A percentile compares a stretch with the other conserved stretches of the same genome.
phyloP scores from a whole-genome alignment of 2,113 vertebrate species.

The Podiceps cristatus region DNA sequence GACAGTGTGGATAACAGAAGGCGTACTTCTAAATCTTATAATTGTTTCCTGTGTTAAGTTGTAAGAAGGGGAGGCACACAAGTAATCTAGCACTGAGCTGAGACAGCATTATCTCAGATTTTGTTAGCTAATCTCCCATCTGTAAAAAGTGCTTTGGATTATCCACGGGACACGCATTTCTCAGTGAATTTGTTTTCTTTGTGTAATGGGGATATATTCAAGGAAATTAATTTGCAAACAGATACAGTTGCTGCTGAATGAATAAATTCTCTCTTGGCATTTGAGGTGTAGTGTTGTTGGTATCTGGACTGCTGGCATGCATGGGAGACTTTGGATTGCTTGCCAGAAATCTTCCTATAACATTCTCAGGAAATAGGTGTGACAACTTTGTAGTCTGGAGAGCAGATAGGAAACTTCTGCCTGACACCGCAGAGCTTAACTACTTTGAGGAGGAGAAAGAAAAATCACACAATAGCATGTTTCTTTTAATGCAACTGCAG shows the following conservation, averaged over 20 bases:
- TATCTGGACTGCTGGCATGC: conserved; percentile 21
- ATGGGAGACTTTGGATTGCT: background rate
- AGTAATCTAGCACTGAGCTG: background rate
- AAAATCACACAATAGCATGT: background rate
- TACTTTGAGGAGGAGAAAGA: background rate
- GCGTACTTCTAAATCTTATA: background rate
- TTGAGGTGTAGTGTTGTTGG: background rate
- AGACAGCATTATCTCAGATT: conserved; percentile 57
- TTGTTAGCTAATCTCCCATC: conserved; percentile 70
- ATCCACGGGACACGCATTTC: conserved; percentile 53
- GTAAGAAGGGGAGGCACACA: background rate
- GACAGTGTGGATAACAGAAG: background rate
- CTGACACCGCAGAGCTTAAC: conserved; percentile 3
- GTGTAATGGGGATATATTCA: conserved; percentile 64
- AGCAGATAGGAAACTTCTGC: background rate
- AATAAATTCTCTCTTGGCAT: conserved; percentile 64
- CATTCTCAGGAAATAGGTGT: conserved; percentile 36
- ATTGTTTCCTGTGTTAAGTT: conserved; percentile 31
- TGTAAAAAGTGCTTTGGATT: conserved; percentile 71
- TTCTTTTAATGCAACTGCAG: background rate
- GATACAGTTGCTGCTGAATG: conserved; percentile 49
- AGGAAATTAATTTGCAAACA: conserved; percentile 75
- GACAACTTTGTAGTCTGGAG: conserved; percentile 37
- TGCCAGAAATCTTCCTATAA: conserved; percentile 49
- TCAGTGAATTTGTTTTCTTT: conserved; percentile 64